phyloP scores from a whole-genome alignment of 2,888 invertebrate species.

The Andrena bucephala region DNA sequence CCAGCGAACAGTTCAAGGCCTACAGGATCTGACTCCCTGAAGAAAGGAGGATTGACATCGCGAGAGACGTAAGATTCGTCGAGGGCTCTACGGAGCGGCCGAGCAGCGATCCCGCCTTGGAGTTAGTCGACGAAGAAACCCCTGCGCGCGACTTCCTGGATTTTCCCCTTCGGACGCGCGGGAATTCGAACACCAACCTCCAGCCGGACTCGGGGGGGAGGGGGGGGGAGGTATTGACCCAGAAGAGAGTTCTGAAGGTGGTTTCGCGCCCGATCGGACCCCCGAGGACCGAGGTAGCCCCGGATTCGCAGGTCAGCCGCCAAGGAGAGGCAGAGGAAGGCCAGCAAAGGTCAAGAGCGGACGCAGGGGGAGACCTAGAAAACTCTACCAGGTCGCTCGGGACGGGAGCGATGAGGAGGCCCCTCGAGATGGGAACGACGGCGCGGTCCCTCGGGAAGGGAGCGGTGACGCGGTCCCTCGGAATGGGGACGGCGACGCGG shows the following conservation, averaged over 20 bases:
- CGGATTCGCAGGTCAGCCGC: background rate
- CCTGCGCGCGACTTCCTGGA: background rate
- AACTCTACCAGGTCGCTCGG: background rate
- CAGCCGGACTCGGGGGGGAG: no score
- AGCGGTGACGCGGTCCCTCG: no score
- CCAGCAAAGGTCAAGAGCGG: background rate
- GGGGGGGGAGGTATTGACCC: no score
- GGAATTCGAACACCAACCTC: no score
- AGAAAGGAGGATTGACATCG: background rate
- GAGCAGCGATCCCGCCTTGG: background rate
- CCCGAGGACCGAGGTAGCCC: no score
- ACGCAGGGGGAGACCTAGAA: conserved; percentile 3
- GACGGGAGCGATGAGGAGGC: background rate
- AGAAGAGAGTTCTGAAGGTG: background rate
- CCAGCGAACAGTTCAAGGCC: background rate
- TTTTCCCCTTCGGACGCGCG: no score
- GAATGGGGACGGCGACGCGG: no score
- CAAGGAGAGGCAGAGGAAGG: background rate
- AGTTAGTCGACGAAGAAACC: background rate
- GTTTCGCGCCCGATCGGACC: background rate
- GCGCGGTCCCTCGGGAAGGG: no score
- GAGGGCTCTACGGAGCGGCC: background rate
- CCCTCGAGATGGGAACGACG: background rate
- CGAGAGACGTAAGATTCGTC: background rate
- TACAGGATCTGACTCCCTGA: background rate